A percentile compares a stretch with the other conserved stretches of the same genome.
Conservation (phyloP, 2,113 vertebrate genomes). For the Heteronetta atricapilla region DNA sequence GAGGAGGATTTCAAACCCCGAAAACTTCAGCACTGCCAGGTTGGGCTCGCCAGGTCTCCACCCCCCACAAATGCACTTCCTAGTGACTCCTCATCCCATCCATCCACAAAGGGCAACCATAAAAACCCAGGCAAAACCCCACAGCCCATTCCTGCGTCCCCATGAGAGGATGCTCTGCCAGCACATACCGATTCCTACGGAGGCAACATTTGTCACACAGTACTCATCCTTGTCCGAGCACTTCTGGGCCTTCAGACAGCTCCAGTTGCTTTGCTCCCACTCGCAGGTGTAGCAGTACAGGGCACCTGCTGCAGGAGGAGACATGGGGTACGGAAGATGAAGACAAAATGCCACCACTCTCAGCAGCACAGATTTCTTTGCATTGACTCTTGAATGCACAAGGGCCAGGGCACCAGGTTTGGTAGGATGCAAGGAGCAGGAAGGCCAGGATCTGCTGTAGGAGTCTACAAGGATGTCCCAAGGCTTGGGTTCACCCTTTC, state of each 20-base stretch:
- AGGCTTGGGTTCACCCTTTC: neutral
- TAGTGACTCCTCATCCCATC: neutral
- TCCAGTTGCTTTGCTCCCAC: constrained; percentile 47
- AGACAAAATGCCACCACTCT: neutral
- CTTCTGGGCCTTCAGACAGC: constrained; percentile 12
- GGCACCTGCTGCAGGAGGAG: constrained; percentile 5
- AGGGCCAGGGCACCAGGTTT: neutral
- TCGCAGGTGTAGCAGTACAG: constrained; percentile 63
- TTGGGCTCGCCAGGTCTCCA: neutral
- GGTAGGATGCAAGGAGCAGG: neutral
- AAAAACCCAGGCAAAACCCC: neutral
- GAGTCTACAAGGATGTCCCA: neutral
- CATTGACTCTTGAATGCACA: rapidly evolving
- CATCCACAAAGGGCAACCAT: neutral
- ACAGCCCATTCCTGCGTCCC: neutral
- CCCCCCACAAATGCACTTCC: neutral
- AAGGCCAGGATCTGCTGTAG: neutral
- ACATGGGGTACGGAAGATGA: neutral
- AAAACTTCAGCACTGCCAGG: neutral
- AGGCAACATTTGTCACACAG: constrained; percentile 55
- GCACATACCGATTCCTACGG: constrained; percentile 23
- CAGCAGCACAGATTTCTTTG: neutral
- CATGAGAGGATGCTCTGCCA: neutral
- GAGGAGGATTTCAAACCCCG: neutral
- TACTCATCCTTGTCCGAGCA: constrained; percentile 7